Conservation (phyloP, 2,888 invertebrate species). For the Eurytoma adleriae region DNA sequence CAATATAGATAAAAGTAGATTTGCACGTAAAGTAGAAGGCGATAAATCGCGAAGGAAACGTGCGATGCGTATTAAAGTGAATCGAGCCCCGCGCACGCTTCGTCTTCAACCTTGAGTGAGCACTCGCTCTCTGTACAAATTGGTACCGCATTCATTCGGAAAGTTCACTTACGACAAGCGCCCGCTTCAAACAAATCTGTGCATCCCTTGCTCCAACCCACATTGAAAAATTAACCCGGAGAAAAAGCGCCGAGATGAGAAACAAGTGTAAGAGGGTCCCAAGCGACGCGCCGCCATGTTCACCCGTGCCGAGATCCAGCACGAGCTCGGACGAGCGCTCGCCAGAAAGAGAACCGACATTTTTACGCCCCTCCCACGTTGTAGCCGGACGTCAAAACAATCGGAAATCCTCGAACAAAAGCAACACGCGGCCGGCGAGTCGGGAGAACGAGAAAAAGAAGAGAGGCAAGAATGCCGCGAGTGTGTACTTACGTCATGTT, state of each 20-base stretch:
- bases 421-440: not conserved
- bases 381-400: not conserved
- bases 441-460: not conserved
- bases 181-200: too few relatives aligned
- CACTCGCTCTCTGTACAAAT: too few relatives aligned
- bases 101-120: too few relatives aligned
- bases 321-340: not conserved
- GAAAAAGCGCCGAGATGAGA: too few relatives aligned
- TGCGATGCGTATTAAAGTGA: not conserved
- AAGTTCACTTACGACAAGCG: too few relatives aligned
- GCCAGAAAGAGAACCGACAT: not conserved
- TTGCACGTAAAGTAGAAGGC: too few relatives aligned
- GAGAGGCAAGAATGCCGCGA: not conserved
- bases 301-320: not conserved
- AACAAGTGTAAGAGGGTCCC: too few relatives aligned
- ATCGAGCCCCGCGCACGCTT: too few relatives aligned
- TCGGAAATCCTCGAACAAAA: not conserved
- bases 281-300: slow-evolving; percentile 44
- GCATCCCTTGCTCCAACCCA: too few relatives aligned
- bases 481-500: slow-evolving; percentile 69
- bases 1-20: too few relatives aligned
- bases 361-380: not conserved
- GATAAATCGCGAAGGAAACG: not conserved
- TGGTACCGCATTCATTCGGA: too few relatives aligned
- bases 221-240: too few relatives aligned